Evolutionary conservation across 1,140 invertebrate species (phyloP).

Genomic region (Bombus cullumanus): DNA sequence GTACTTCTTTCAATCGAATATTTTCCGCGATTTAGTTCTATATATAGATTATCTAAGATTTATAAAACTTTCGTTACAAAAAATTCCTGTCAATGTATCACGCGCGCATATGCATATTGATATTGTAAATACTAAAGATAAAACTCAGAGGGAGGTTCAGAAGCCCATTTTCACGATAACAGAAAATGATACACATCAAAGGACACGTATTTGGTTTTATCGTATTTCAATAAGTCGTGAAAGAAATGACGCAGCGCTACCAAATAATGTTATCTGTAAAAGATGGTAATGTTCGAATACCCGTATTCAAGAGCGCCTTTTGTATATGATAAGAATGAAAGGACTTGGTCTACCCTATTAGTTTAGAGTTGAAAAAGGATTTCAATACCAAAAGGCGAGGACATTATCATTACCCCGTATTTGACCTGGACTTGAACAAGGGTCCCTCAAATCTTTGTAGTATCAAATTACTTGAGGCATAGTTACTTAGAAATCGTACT

Average conservation of each 20-base stretch:
- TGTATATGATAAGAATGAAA: slow-evolving; percentile 31
- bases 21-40: background rate
- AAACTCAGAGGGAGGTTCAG: too few relatives aligned
- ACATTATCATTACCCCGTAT: slow-evolving; percentile 12
- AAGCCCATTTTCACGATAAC: background rate
- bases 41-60: background rate
- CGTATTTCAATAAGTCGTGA: slow-evolving; percentile 33
- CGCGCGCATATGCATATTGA: too few relatives aligned
- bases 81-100: background rate
- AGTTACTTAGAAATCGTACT: too few relatives aligned
- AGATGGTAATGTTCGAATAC: slow-evolving; percentile 38
- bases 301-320: slow-evolving; percentile 20
- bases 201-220: slow-evolving; percentile 10
- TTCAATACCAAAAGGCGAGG: slow-evolving; percentile 17
- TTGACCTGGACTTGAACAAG: too few relatives aligned
- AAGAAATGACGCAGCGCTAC: slow-evolving; percentile 18
- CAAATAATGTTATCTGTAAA: slow-evolving; percentile 8
- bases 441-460: background rate
- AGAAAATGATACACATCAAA: background rate
- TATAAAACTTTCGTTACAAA: background rate
- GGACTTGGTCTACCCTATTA: slow-evolving; percentile 3
- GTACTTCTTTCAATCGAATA: background rate
- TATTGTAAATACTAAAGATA: background rate
- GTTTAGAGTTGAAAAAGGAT: slow-evolving; percentile 19
- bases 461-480: background rate